Evolutionary conservation across 53 echinoderm and acorn worm genomes (phyloP).

Genomic region (Luidia sarsii): DNA sequence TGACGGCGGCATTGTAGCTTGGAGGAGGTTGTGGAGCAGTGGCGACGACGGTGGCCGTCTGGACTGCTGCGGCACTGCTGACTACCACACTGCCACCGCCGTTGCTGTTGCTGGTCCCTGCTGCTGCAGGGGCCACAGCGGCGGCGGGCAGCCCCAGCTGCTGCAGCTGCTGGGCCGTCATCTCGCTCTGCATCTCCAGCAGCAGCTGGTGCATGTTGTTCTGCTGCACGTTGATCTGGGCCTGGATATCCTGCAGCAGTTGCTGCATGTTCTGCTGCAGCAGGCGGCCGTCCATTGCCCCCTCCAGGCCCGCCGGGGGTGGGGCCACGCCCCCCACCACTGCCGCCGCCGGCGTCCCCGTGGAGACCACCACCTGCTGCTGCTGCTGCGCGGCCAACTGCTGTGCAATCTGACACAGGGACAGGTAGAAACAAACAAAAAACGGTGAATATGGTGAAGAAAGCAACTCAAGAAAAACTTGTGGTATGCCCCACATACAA

Average conservation of each 20-base stretch:
- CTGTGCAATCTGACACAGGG: slow-evolving; percentile 29
- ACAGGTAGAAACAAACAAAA: too few relatives aligned
- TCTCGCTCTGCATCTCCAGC: slow-evolving; percentile 63
- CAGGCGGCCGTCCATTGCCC: slow-evolving; percentile 51
- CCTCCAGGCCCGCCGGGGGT: slow-evolving; percentile 46
- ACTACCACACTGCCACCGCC: slow-evolving; percentile 20
- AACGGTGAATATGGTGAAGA: too few relatives aligned
- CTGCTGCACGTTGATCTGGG: slow-evolving; percentile 82
- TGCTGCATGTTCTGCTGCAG: slow-evolving; percentile 82
- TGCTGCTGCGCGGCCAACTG: slow-evolving; percentile 52
- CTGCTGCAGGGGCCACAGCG: slow-evolving; percentile 10
- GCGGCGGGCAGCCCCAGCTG: slow-evolving; percentile 46
- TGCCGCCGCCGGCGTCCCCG: slow-evolving; percentile 37
- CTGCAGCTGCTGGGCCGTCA: slow-evolving; percentile 64
- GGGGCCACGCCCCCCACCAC: too few relatives aligned
- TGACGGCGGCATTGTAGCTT: slow-evolving; percentile 82
- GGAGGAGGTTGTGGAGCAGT: slow-evolving; percentile 73
- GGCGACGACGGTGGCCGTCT: slow-evolving; percentile 22
- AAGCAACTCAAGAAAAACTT: too few relatives aligned
- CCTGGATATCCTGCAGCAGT: slow-evolving; percentile 69
- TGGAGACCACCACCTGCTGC: slow-evolving; percentile 34
- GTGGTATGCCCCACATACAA: too few relatives aligned
- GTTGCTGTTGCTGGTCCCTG: slow-evolving; percentile 18
- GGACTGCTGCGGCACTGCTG: slow-evolving; percentile 18
- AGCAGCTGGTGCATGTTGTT: slow-evolving; percentile 73